Conservation (phyloP, 2,888 invertebrate species). For the Rhimphoctona megacephalus region DNA sequence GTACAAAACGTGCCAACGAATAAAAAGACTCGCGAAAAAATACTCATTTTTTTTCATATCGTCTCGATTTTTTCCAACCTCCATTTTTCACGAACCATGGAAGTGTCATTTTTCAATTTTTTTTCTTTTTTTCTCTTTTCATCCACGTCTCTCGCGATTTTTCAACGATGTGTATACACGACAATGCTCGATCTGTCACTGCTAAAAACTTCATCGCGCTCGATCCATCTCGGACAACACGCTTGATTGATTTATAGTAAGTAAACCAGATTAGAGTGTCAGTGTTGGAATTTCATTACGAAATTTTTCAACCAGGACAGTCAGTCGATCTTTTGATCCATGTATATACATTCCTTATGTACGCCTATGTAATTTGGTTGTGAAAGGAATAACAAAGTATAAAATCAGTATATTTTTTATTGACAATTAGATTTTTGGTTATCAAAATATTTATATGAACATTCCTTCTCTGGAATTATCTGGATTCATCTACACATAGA, state of each 20-base stretch:
- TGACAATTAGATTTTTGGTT: neutral
- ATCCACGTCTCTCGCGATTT: slow-evolving; percentile 5
- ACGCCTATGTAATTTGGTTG: neutral
- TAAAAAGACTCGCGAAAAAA: slow-evolving; percentile 3
- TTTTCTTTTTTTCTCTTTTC: neutral
- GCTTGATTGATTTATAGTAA: slow-evolving; percentile 80
- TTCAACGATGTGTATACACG: slow-evolving; percentile 32
- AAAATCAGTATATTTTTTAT: neutral
- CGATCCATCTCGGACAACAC: slow-evolving; percentile 57
- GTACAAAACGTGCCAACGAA: neutral
- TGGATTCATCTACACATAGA: too few species aligned
- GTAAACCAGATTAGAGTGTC: slow-evolving; percentile 83
- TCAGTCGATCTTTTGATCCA: neutral
- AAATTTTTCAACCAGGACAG: slow-evolving; percentile 64
- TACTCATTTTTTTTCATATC: neutral
- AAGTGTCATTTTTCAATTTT: neutral
- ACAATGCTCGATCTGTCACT: slow-evolving; percentile 44
- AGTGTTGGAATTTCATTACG: slow-evolving; percentile 76
- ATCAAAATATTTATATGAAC: neutral
- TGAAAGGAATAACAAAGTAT: neutral
- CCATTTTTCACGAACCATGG: neutral
- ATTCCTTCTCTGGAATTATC: too few species aligned
- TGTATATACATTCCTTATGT: neutral
- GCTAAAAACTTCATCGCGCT: slow-evolving; percentile 33
- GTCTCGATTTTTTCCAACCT: neutral